Percentiles rank a stretch among this genome's conserved stretches.
phyloP scores from a whole-genome alignment of 2,797 vertebrate genomes.

The Leptatherina wallacei region DNA sequence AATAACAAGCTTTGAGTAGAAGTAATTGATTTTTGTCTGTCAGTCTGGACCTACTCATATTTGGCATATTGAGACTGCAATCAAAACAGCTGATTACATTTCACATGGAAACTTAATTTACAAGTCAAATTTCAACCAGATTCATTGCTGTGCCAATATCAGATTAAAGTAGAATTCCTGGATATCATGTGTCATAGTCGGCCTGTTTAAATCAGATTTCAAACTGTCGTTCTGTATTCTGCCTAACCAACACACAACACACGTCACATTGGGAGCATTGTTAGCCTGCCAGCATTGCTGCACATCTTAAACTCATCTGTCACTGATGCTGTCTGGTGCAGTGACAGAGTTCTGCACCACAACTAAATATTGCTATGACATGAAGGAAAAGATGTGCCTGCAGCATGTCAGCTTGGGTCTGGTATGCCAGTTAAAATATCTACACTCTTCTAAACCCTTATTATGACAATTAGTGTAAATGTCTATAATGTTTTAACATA shows the following conservation, averaged over 20 bases:
- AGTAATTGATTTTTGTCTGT: constrained; percentile 17
- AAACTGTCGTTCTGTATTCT: constrained; percentile 38
- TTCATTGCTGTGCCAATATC: constrained; percentile 12
- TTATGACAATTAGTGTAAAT: constrained; percentile 26
- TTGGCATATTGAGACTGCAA: constrained; percentile 19
- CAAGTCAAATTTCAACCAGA: constrained; percentile 28
- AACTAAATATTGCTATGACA: constrained; percentile 21
- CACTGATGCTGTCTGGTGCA: constrained; percentile 31
- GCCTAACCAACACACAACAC: constrained; percentile 22
- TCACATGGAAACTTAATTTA: constrained; percentile 35
- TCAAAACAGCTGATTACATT: constrained; percentile 29
- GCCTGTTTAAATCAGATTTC: constrained; percentile 36
- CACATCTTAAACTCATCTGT: constrained; percentile 53
- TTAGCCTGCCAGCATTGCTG: constrained; percentile 44
- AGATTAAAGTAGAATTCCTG: constrained; percentile 24
- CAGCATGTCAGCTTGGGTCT: constrained; percentile 19
- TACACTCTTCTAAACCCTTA: constrained; percentile 12
- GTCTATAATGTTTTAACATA: constrained; percentile 8
- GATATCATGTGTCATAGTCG: constrained; percentile 17
- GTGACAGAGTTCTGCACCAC: constrained; percentile 36
- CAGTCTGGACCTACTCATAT: constrained; percentile 13
- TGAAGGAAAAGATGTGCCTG: constrained; percentile 12
- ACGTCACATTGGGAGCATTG: constrained; percentile 50
- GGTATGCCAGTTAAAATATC: constrained; percentile 17
- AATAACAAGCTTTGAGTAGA: constrained; percentile 25